A percentile compares a stretch with the other conserved stretches of the same genome.
These are phyloP conservation scores for Drosophila mayaguana DNA, from an alignment of 2,888 invertebrate species.

Conservation along the genomic window DNA sequence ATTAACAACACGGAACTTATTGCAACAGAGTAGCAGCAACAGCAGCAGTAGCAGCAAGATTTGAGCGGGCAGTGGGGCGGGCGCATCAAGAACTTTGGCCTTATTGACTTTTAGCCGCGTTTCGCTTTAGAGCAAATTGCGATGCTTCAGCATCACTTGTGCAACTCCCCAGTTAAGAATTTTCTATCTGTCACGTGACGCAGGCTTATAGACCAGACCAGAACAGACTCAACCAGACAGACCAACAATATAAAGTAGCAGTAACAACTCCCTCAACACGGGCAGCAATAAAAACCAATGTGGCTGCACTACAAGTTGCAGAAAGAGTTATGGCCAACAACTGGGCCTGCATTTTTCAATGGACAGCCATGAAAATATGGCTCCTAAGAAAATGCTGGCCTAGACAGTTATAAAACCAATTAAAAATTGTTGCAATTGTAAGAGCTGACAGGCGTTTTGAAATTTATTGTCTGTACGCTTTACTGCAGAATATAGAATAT, in stretches of 20 bases:
- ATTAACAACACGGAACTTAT: slow-evolving; percentile 83
- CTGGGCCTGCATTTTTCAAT: slow-evolving; percentile 43
- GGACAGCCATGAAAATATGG: slow-evolving; percentile 27
- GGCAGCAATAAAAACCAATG: slow-evolving; percentile 50
- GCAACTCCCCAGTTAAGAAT: slow-evolving; percentile 31
- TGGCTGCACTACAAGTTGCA: slow-evolving; percentile 36
- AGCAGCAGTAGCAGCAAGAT: neutral
- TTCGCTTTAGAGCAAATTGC: slow-evolving; percentile 48
- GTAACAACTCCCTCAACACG: slow-evolving; percentile 12
- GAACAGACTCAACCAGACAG: neutral
- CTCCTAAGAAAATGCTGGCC: slow-evolving; percentile 7
- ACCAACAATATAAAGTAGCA: slow-evolving; percentile 11
- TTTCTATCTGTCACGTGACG: slow-evolving; percentile 43
- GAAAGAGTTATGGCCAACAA: slow-evolving; percentile 55
- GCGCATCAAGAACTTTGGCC: slow-evolving; percentile 31
- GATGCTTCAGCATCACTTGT: slow-evolving; percentile 41
- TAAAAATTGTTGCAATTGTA: slow-evolving; percentile 6
- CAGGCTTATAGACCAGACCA: slow-evolving; percentile 1
- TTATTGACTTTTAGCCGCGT: slow-evolving; percentile 67
- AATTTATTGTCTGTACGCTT: neutral
- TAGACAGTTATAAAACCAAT: slow-evolving; percentile 11
- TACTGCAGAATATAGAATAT: neutral
- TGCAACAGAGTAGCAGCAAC: slow-evolving; percentile 51
- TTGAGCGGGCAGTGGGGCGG: neutral
- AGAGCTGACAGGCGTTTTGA: neutral